Conservation (phyloP, 2,888 invertebrate species). For the Acleris laterana region DNA sequence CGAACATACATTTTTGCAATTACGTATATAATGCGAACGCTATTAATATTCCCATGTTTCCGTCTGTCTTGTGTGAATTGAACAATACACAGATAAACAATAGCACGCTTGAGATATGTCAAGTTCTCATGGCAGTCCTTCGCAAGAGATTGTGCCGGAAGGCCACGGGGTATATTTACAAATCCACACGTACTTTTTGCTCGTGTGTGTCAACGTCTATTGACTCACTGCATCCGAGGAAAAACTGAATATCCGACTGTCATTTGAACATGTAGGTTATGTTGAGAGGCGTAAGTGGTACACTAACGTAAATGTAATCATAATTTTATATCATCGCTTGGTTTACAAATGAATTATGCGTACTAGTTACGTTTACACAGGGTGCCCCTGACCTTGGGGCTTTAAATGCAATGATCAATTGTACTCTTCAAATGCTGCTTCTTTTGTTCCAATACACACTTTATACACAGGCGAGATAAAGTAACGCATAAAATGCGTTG, state of each 20-base stretch:
- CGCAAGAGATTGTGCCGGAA: constrained; percentile 22
- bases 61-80: constrained; percentile 19
- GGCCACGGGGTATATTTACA: constrained; percentile 18
- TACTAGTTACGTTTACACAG: too few species aligned
- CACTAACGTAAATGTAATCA: neutral
- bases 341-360: too few species aligned
- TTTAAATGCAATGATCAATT: too few species aligned
- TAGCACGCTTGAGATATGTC: constrained; percentile 27
- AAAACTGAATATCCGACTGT: constrained; percentile 19
- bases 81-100: constrained; percentile 35
- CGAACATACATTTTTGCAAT: neutral
- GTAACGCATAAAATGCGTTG: too few species aligned
- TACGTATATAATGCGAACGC: constrained; percentile 4
- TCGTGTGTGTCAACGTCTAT: constrained; percentile 22
- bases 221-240: constrained; percentile 20
- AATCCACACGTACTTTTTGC: constrained; percentile 22
- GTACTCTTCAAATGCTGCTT: too few species aligned
- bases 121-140: constrained; percentile 35
- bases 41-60: constrained; percentile 17
- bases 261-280: constrained; percentile 12
- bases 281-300: constrained; percentile 1
- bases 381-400: too few species aligned
- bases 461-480: too few species aligned
- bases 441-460: too few species aligned
- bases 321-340: too few species aligned